Base-by-base conservation (phyloP, 2,888 invertebrate genomes). In the Melieria picta region DNA sequence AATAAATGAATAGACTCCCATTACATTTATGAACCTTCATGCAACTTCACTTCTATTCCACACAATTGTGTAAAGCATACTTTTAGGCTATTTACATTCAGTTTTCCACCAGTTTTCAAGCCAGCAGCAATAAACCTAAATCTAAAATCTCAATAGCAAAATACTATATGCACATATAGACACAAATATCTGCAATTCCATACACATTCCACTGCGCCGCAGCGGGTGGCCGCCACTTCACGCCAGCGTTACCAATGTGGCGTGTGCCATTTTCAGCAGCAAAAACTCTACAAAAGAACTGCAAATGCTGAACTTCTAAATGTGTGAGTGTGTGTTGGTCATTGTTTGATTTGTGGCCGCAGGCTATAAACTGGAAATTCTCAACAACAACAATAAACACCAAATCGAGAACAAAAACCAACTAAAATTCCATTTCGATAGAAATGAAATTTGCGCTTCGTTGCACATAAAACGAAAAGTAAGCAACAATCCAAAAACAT, bases 321-420 rank as follows among this genome's bases (percentile, higher is more conserved):
- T 45, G 43, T 30, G 9, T 43, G 11, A 56, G 9, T 52, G 9
- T 43, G 11, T 65, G 9, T 52, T 55, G 43, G 13, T 43, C 43
- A 42, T 65, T 71, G 71, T 65, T 65, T 71, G 56, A 60, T 61
- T 70, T 71, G 65, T 71, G 65, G 65, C 71, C 71, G 71, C 65
- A 71, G 71, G 71, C 71, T 11, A 61, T 46, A 65, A 30, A 11
- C 30, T 57, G 57, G 6, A 16, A 57, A 30, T 57, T 16, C 16
- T 56, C 10, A 30, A 30, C 30, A 13, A 43, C 30, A 9, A 60
- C 42, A 60, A 65, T 57, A 46, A 46, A 13, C 4, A 55, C 13
- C 4, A 45, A 43, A 48, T 48, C 55, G 47, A 9, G 48, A 65
- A 52, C 7, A 67, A 48, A 67, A 58, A 67, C 48, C 58, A 30